Percentiles rank a stretch among this genome's conserved stretches.
Conservation (phyloP, 2,113 vertebrate species). For the Rafetus swinhoei region DNA sequence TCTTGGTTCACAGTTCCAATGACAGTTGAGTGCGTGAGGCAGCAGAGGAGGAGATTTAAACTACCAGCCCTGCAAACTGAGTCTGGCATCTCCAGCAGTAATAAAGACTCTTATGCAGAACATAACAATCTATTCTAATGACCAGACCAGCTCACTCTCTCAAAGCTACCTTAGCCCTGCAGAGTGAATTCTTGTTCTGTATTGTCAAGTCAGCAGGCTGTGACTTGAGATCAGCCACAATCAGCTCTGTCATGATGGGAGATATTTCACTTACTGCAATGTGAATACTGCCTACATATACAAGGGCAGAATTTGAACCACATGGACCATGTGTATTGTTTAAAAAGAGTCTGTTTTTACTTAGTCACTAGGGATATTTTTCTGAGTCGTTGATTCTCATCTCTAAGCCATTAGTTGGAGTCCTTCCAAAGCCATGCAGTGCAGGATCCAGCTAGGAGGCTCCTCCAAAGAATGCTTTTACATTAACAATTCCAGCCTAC, state of each 20-base stretch:
- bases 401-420: neutral
- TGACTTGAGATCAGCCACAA: neutral
- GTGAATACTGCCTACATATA: rapidly evolving
- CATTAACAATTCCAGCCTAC: neutral
- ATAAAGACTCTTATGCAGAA: neutral
- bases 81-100: neutral
- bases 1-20: neutral
- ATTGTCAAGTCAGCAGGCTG: neutral
- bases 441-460: neutral
- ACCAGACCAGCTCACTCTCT: neutral
- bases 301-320: neutral
- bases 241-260: neutral
- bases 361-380: neutral
- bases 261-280: neutral
- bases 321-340: neutral
- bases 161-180: neutral
- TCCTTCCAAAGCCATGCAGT: neutral
- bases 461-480: neutral
- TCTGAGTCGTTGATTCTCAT: rapidly evolving
- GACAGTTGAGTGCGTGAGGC: neutral
- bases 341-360: neutral
- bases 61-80: neutral
- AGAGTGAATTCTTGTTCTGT: neutral
- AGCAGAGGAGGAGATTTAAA: neutral
- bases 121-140: neutral